Conservation (phyloP, 2,888 invertebrate species). For the Sphaerophoria rueppellii region DNA sequence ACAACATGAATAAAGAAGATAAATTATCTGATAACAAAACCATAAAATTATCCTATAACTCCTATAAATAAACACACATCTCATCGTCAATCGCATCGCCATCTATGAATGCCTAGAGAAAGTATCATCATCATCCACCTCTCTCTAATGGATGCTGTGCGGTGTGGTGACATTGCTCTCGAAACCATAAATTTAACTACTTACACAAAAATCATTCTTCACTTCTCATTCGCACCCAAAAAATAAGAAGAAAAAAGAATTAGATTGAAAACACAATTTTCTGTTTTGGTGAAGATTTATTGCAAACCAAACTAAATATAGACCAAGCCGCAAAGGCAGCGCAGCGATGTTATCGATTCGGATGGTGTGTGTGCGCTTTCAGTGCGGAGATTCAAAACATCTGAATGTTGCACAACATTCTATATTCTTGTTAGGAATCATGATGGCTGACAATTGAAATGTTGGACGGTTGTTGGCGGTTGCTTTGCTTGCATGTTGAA, state of each 20-base stretch:
- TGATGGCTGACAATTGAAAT: constrained; percentile 11
- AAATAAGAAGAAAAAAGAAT: constrained; percentile 14
- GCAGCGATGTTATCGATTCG: constrained; percentile 16
- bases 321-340: constrained; percentile 1
- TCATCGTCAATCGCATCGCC: constrained; percentile 43
- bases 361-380: constrained; percentile 9
- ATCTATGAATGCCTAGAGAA: constrained; percentile 72
- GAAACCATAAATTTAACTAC: constrained; percentile 49
- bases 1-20: constrained; percentile 46
- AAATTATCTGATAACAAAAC: constrained; percentile 73
- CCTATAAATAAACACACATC: constrained; percentile 40
- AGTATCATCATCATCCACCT: constrained; percentile 25
- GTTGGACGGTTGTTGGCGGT: background rate
- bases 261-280: constrained; percentile 29
- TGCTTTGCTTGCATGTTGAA: background rate
- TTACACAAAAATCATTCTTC: constrained; percentile 23
- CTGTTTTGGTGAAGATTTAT: constrained; percentile 61
- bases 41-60: constrained; percentile 67
- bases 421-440: constrained; percentile 18
- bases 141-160: constrained; percentile 53
- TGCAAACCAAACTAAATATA: constrained; percentile 48
- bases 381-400: constrained; percentile 6
- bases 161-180: constrained; percentile 49
- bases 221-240: constrained; percentile 62
- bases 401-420: constrained; percentile 62